These are phyloP conservation scores for Drosophila pachea DNA, from an alignment of 1,140 invertebrate species.

Conservation along the genomic window DNA sequence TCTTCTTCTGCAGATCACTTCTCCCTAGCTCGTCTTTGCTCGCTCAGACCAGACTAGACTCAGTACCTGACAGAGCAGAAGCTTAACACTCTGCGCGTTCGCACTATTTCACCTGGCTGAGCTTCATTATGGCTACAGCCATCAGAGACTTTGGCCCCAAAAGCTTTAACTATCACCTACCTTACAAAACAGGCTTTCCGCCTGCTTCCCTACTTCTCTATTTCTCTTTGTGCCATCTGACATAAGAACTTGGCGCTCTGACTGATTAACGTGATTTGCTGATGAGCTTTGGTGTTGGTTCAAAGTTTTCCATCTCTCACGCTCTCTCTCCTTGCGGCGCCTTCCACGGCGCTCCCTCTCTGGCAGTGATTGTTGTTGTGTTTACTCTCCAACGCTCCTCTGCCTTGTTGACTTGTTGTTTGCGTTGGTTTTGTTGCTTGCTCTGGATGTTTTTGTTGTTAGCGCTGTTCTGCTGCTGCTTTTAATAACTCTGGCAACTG, in stretches of 20 bases:
- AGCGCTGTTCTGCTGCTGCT: conserved; percentile 35
- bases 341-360: background rate
- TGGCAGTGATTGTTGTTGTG: conserved; percentile 27
- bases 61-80: background rate
- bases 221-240: background rate
- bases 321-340: conserved; percentile 2
- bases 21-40: background rate
- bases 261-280: conserved; percentile 64
- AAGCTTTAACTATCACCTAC: conserved; percentile 26
- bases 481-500: conserved; percentile 55
- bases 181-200: background rate
- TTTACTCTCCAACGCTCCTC: conserved; percentile 51
- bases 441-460: conserved; percentile 7
- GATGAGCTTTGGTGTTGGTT: conserved; percentile 43
- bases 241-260: conserved; percentile 38
- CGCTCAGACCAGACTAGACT: too few species aligned
- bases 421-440: conserved; percentile 23
- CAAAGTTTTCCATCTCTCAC: conserved; percentile 24
- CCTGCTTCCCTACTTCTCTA: background rate
- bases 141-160: conserved; percentile 36
- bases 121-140: conserved; percentile 48
- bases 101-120: conserved; percentile 34
- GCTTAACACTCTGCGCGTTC: conserved; percentile 13
- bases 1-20: conserved; percentile 6
- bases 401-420: conserved; percentile 44